Percentiles rank a stretch among this genome's conserved stretches.
Evolutionary conservation across 2,888 invertebrate genomes (phyloP).

Genomic region (Nomada hirtipes): DNA sequence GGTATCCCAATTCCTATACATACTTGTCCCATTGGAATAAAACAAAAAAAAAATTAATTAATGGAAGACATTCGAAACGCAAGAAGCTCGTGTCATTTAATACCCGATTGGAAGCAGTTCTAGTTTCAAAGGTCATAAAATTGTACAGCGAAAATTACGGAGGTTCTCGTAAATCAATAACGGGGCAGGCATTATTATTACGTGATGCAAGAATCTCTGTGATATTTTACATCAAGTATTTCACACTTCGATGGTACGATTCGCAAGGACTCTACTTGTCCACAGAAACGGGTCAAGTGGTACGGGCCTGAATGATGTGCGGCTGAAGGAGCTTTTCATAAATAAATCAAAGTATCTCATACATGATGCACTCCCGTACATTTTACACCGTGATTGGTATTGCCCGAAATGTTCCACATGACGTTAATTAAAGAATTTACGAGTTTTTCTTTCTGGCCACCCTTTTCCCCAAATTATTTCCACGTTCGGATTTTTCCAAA

Average conservation of each 20-base stretch:
- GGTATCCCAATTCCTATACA: no score
- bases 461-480: no score
- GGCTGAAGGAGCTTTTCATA: background rate
- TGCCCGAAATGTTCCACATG: background rate
- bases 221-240: constrained; percentile 17
- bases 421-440: no score
- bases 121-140: background rate
- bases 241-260: constrained; percentile 23
- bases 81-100: no score
- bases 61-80: background rate
- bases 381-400: background rate
- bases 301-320: constrained; percentile 7
- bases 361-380: background rate
- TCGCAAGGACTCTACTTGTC: constrained; percentile 7
- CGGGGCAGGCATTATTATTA: constrained; percentile 13
- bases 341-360: constrained; percentile 9
- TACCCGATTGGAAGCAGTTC: no score
- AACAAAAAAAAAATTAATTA: background rate
- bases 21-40: background rate
- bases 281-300: constrained; percentile 27
- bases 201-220: background rate
- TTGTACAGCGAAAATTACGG: background rate
- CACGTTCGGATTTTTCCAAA: no score
- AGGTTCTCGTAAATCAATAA: constrained; percentile 22
- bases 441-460: no score